A percentile compares a stretch with the other conserved stretches of the same genome.
Evolutionary conservation across 2,888 invertebrate species (phyloP).

Genomic region (Drosophila mercatorum): DNA sequence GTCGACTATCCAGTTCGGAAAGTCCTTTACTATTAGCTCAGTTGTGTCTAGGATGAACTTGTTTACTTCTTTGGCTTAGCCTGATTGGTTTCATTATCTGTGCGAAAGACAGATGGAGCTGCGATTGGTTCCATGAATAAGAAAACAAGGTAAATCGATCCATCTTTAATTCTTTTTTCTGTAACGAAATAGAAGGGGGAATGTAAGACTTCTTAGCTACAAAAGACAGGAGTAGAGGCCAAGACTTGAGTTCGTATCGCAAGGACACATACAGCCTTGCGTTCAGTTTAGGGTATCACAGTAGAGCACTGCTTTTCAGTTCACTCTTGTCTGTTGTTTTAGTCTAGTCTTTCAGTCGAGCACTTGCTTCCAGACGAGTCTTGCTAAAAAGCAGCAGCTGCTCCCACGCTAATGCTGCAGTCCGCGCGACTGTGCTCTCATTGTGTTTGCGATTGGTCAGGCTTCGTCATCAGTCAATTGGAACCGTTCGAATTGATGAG

Average conservation of each 20-base stretch:
- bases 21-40: too few relatives aligned
- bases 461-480: conserved; percentile 8
- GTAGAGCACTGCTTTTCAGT: too few relatives aligned
- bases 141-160: background rate
- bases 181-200: too few relatives aligned
- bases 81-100: background rate
- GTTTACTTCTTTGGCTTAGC: too few relatives aligned
- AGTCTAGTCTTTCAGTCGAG: background rate
- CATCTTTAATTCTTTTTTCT: too few relatives aligned
- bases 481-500: conserved; percentile 20
- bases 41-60: too few relatives aligned
- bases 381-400: background rate
- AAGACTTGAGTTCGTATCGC: too few relatives aligned
- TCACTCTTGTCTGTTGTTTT: too few relatives aligned
- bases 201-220: too few relatives aligned
- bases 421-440: background rate
- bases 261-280: background rate
- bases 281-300: background rate
- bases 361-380: background rate
- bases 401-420: background rate
- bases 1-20: too few relatives aligned
- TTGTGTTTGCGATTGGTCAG: background rate
- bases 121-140: too few relatives aligned
- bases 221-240: too few relatives aligned
- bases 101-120: background rate